These are phyloP conservation scores for Lampropteryx suffumata DNA, from an alignment of 2,888 invertebrate genomes.

Conservation along the genomic window DNA sequence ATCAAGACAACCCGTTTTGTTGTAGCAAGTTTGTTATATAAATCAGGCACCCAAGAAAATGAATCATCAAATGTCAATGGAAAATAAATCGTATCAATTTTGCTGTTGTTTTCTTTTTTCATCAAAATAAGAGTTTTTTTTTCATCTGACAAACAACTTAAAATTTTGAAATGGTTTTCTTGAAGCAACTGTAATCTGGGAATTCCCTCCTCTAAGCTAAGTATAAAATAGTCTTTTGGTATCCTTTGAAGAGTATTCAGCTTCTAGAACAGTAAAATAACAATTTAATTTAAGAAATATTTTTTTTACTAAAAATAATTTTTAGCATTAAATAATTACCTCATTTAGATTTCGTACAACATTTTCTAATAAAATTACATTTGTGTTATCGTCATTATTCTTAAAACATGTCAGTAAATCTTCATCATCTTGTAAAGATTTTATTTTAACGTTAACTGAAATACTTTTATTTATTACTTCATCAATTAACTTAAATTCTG, in stretches of 20 bases:
- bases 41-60: conserved; percentile 50
- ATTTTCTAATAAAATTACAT: conserved; percentile 44
- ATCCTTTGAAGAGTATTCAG: conserved; percentile 6
- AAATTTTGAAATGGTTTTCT: conserved; percentile 20
- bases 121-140: conserved; percentile 10
- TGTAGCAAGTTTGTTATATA: conserved; percentile 45
- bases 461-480: background rate
- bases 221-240: conserved; percentile 42
- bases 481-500: conserved; percentile 12
- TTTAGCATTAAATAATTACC: no score
- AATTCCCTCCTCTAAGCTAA: conserved; percentile 44
- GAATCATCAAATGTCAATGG: conserved; percentile 45
- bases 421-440: background rate
- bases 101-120: conserved; percentile 19
- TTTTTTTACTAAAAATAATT: no score
- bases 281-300: no score
- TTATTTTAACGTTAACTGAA: background rate
- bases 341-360: conserved; percentile 43
- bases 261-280: conserved; percentile 8
- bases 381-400: conserved; percentile 26
- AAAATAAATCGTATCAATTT: conserved; percentile 26
- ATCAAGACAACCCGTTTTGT: conserved; percentile 48
- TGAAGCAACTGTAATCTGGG: conserved; percentile 33
- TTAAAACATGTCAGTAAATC: background rate
- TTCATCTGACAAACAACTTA: conserved; percentile 25